phyloP scores from a whole-genome alignment of 2,888 invertebrate genomes.

The Globia sparganii region DNA sequence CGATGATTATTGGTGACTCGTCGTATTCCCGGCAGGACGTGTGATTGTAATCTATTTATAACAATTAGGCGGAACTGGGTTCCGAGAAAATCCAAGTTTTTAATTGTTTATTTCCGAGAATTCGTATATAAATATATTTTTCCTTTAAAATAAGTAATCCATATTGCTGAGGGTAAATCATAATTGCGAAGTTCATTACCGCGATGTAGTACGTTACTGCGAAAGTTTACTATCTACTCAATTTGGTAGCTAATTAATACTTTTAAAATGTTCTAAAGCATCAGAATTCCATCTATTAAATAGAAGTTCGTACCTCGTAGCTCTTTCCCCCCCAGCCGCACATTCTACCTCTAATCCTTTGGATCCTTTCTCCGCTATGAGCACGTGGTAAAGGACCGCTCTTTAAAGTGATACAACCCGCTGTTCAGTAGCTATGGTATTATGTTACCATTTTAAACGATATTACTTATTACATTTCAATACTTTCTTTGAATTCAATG shows the following conservation, averaged over 20 bases:
- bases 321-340: background rate
- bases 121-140: background rate
- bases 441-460: background rate
- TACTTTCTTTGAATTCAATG: background rate
- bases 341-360: slow-evolving; percentile 1
- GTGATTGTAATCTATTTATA: background rate
- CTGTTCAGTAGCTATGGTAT: background rate
- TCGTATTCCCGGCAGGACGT: background rate
- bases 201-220: too few relatives aligned
- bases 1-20: background rate
- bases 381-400: background rate
- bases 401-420: background rate
- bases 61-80: too few relatives aligned
- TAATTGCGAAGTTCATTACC: too few relatives aligned
- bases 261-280: background rate
- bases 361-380: background rate
- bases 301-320: background rate
- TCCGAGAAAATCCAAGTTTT: background rate
- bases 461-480: background rate
- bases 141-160: background rate
- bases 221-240: too few relatives aligned
- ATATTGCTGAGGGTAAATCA: too few relatives aligned
- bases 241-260: background rate
- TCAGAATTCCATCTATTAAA: background rate
- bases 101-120: background rate